Evolutionary conservation across 2,113 vertebrate genomes (phyloP).

Genomic region (Phasianus colchicus): DNA sequence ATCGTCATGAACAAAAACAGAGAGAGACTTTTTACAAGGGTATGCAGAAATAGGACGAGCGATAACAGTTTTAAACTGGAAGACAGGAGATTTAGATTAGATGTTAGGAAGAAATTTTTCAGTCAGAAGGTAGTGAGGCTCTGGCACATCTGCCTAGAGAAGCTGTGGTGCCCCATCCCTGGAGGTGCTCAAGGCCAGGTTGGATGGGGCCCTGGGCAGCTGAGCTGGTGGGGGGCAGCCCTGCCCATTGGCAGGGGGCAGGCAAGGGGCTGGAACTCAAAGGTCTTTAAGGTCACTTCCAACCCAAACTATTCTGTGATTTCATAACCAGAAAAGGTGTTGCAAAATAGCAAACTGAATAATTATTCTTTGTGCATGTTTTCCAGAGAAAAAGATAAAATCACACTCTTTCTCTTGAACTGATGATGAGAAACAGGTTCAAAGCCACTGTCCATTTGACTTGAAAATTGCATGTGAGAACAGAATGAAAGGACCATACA

Average conservation of each 20-base stretch:
- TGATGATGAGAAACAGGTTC: neutral
- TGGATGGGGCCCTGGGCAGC: neutral
- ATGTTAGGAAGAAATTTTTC: neutral
- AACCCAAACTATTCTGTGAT: neutral
- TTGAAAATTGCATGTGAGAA: neutral
- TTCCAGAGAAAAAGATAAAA: neutral
- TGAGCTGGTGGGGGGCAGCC: neutral
- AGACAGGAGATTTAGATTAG: neutral
- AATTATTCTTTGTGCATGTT: neutral
- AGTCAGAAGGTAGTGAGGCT: neutral
- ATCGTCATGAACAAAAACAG: neutral
- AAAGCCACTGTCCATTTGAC: neutral
- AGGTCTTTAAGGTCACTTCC: neutral
- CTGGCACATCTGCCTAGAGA: neutral
- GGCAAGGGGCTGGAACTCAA: neutral
- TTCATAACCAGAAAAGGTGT: neutral
- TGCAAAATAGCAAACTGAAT: neutral
- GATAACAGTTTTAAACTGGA: neutral
- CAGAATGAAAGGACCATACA: neutral
- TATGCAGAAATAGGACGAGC: neutral
- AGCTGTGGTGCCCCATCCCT: neutral
- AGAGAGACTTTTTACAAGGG: neutral
- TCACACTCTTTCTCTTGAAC: neutral
- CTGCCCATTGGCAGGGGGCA: too few species aligned
- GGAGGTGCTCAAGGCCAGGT: neutral